phyloP scores from a whole-genome alignment of 2,113 vertebrate genomes.

The Ctenodactylus gundi region DNA sequence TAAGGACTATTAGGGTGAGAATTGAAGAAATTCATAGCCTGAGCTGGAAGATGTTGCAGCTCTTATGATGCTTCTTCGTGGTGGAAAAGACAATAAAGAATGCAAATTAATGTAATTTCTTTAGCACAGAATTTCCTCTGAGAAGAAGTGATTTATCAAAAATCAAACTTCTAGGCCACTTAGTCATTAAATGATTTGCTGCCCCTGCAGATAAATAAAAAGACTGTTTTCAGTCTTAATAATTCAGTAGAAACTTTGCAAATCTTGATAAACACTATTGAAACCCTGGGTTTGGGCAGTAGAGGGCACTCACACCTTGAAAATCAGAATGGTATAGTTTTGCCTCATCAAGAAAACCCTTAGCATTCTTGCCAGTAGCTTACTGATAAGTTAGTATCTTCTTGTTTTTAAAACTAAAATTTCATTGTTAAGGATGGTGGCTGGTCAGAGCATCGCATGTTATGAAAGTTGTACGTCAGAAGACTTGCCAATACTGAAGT shows the following conservation, averaged over 20 bases:
- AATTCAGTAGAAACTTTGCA: conserved; percentile 46
- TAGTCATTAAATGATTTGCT: neutral
- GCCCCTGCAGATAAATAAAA: neutral
- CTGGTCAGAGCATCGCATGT: neutral
- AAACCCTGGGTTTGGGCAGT: conserved; percentile 37
- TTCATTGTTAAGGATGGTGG: neutral
- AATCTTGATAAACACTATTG: conserved; percentile 24
- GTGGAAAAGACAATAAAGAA: neutral
- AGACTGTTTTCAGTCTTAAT: neutral
- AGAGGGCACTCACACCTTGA: conserved; percentile 66
- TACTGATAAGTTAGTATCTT: conserved; percentile 20
- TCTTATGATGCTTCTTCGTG: neutral
- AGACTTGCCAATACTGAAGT: neutral
- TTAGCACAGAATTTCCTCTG: conserved; percentile 25
- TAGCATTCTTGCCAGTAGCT: neutral
- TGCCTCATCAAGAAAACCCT: neutral
- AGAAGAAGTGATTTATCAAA: conserved; percentile 60
- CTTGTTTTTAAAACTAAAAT: conserved; percentile 21
- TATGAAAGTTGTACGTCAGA: neutral
- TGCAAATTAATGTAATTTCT: conserved; percentile 44
- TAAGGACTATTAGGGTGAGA: neutral
- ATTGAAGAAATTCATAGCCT: neutral
- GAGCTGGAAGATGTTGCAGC: neutral
- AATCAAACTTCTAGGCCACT: conserved; percentile 45
- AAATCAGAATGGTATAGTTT: neutral